Evolutionary conservation across 2,888 invertebrate genomes (phyloP).

Genomic region (Nineta flava): DNA sequence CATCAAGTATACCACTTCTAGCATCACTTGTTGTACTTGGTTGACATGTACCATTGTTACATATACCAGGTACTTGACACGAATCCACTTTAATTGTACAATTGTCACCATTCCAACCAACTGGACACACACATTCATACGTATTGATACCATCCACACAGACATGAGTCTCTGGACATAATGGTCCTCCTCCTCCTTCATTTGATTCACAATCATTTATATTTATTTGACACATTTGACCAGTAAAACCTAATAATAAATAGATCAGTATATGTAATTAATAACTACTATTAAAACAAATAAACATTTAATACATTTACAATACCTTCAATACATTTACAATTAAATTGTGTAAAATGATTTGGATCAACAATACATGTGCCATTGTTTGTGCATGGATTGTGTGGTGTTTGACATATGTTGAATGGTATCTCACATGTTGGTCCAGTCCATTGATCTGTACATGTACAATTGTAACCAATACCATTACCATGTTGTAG

Average conservation of each 20-base stretch:
- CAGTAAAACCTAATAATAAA: conserved; percentile 37
- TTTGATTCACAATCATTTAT: conserved; percentile 47
- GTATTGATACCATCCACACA: conserved; percentile 30
- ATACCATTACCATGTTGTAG: conserved; percentile 21
- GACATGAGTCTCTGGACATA: conserved; percentile 28
- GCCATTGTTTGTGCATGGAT: conserved; percentile 47
- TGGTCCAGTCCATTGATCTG: conserved; percentile 37
- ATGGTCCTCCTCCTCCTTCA: no score
- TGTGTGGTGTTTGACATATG: conserved; percentile 30
- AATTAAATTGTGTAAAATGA: conserved; percentile 34
- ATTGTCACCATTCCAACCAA: conserved; percentile 41
- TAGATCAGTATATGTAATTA: neutral
- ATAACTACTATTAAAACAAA: no score
- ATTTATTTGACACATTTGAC: conserved; percentile 46
- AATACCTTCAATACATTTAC: conserved; percentile 45
- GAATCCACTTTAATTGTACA: conserved; percentile 39
- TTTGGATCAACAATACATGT: conserved; percentile 33
- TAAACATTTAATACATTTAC: no score
- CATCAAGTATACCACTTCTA: no score
- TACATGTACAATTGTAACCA: conserved; percentile 39
- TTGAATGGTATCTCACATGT: conserved; percentile 39
- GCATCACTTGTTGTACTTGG: no score
- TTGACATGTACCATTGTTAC: conserved; percentile 59
- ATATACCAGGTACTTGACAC: conserved; percentile 43
- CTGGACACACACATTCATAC: conserved; percentile 43